Base-by-base conservation (phyloP, 2,888 invertebrate genomes). In the Stenotaenia linearis region DNA sequence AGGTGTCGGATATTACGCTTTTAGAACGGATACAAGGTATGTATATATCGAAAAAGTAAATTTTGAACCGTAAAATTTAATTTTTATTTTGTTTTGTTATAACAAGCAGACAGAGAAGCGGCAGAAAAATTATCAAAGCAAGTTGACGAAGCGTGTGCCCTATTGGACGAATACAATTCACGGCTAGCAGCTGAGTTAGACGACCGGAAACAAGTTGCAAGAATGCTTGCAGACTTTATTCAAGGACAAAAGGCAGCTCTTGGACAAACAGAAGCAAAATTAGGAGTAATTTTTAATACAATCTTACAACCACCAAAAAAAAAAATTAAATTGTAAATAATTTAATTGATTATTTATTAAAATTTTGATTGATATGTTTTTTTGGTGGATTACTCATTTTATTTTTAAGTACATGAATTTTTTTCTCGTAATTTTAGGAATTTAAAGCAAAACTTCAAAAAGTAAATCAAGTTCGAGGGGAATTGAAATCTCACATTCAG, bases 401-500 rank as follows among this genome's bases (percentile, higher is more conserved):
- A 18, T 6, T 15, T 32, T 7, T 23, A 18, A 25, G n/a, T n/a
- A 45, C 23, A 32, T 30, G 2, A 40, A 77, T 30, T 28, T 9
- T 45, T 69, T 28, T 15, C 0, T 30, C 12, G 10, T 28, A 10
- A 12, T 61, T 32, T 78, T 88, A 97, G 96, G 97, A 97, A 86
- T 96, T 95, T 87, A 94, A 93, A 86, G 92, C 93, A 84, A 96
- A 96, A 86, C 89, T 97, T 81, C 91, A 92, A 83, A 96, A 95
- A 87, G 92, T 97, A 76, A 91, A 93, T 85, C 91, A 91, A 76
- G 94, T 97, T 18, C 90, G 95, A 84, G 91, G 93, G 76, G 97
- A 97, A 87, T 91, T 98, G 30, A 93, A 93, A 85, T 94, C 95
- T 15, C 97, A 98, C 88, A 91, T 98, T 84, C 93, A 95, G 82